phyloP scores from a whole-genome alignment of 2,797 vertebrate genomes.

The Taenioides sp. region DNA sequence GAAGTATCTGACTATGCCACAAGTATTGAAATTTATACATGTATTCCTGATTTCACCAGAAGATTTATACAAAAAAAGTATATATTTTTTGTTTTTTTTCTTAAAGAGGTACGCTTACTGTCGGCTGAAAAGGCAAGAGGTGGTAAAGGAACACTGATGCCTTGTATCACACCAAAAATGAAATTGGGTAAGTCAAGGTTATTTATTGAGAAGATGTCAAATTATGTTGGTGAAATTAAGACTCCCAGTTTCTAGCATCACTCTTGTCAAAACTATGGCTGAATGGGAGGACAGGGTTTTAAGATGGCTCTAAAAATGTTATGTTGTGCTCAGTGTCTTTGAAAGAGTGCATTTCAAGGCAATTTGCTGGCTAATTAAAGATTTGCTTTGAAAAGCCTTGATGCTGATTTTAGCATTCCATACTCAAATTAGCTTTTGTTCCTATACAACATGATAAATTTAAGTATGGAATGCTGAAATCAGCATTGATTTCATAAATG shows the following conservation, averaged over 20 bases:
- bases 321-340: too few relatives aligned
- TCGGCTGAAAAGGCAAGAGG: background rate
- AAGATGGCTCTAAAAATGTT: too few relatives aligned
- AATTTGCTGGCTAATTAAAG: too few relatives aligned
- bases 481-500: too few relatives aligned
- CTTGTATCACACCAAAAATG: background rate
- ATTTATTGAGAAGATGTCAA: background rate
- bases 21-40: background rate
- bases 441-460: background rate
- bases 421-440: too few relatives aligned
- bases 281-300: too few relatives aligned
- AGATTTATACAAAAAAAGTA: too few relatives aligned
- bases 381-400: too few relatives aligned
- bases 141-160: constrained; percentile 8
- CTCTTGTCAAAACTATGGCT: background rate
- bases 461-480: background rate
- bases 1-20: constrained; percentile 1
- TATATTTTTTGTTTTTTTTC: constrained; percentile 8
- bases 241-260: background rate
- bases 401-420: too few relatives aligned
- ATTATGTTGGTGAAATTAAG: background rate
- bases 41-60: background rate
- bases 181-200: constrained; percentile 49
- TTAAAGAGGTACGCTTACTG: constrained; percentile 8
- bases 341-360: too few relatives aligned